These are phyloP conservation scores for Chironomus tentans DNA, from an alignment of 2,888 invertebrate genomes.

Conservation along the genomic window DNA sequence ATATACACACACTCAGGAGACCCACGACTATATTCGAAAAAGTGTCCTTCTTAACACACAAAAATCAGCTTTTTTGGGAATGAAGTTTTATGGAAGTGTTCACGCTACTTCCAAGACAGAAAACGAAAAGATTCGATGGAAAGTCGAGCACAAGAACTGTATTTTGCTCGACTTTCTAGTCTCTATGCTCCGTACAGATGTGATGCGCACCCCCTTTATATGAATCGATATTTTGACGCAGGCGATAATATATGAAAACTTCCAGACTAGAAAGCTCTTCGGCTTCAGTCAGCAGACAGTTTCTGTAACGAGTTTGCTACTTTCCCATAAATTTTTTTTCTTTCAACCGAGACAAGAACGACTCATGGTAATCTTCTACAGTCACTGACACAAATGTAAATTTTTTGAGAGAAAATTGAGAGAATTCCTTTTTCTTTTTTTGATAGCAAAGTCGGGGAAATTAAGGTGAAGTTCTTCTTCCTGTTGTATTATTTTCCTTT, in stretches of 20 bases:
- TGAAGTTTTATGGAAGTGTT: too few species aligned
- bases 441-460: neutral
- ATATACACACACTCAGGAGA: too few species aligned
- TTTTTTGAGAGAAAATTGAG: too few species aligned
- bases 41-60: too few species aligned
- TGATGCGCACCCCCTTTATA: slow-evolving; percentile 21
- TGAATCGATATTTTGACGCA: slow-evolving; percentile 26
- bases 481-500: neutral
- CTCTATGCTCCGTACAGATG: neutral
- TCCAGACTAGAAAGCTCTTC: slow-evolving; percentile 8
- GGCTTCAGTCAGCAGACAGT: neutral
- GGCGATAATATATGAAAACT: slow-evolving; percentile 10
- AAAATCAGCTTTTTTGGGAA: neutral
- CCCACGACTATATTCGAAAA: too few species aligned
- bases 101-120: neutral
- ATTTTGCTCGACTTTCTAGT: too few species aligned
- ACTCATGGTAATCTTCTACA: neutral
- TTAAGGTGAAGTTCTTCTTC: slow-evolving; percentile 24
- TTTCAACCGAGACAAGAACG: neutral
- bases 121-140: neutral
- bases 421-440: neutral
- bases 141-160: too few species aligned
- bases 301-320: neutral
- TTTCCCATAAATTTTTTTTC: neutral
- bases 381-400: neutral